Evolutionary conservation across 2,113 vertebrate species (phyloP), one percentile per base, ranked within the genome.

Genomic region (Tiliqua scincoides): DNA sequence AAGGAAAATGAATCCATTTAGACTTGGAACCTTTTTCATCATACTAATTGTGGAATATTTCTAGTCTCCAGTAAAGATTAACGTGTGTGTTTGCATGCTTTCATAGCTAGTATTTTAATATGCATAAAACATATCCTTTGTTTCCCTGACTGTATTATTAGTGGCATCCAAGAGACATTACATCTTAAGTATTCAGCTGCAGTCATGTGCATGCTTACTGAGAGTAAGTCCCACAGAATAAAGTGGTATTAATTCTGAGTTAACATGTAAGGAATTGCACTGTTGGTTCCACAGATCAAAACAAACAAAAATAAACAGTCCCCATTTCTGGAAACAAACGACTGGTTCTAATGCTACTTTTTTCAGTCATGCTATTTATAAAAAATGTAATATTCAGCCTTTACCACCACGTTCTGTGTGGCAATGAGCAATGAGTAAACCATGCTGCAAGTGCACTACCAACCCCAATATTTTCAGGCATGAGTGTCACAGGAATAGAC

Each of bases 31-130:
- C 32, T 82, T 40, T 79, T 81, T 68, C 52, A 68, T 82, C 63
- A 82, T 82, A 23, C n/a, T 54, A 68, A 82, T 52, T 82, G 43
- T 68, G n/a, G 54, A 30, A 68, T 70, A 54, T 82, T 70, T 82
- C 43, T 70, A 43, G 67, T 70, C 63, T 82, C 30, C 9, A n/a
- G 6, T 54, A 67, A 48, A 68, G 43, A 52, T 82, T 18, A 54
- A 70, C 54, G 20, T 70, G 30, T 70, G 30, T 68, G 43, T 48
- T 74, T 77, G 62, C 27, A 67, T 21, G 18, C 3, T 3, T 12
- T 81, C 62, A 67, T 54, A 67, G 8, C 79, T 65, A 48, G 18
- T 52, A 81, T 79, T 79, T 63, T 65, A 65, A 63, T 81, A 81
- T 52, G 63, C 30, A 48, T 81, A 48, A 52, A 81, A 68, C 52